Base-by-base conservation (phyloP, 1,140 invertebrate species). In the Drosophila micromelanica region DNA sequence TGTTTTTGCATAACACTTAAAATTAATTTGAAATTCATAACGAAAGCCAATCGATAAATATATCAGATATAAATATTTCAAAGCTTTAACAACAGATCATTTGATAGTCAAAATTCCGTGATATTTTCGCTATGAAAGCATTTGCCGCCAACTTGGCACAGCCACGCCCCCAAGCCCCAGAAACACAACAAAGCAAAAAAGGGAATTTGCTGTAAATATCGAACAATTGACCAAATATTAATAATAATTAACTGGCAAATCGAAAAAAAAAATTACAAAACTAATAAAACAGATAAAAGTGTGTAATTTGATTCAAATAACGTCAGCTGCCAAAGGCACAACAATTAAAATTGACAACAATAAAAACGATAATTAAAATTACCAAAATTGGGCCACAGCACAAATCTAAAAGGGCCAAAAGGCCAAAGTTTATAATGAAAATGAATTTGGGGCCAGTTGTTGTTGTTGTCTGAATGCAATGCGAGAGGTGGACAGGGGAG, bases 391-490 rank as follows among this genome's bases (percentile, higher is more conserved):
- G 40, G 54, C 52, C 35, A 69, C 54, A 37, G 13, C 23, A 32
- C 9, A 13, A 49, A 55, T 11, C 7, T 12, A n/a, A 37, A 43
- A 27, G 38, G 7, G 17, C n/a, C 12, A 30, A 30, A 45, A 15
- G 43, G 15, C 49, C 23, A 73, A 46, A 12, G 46, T 48, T 46
- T 64, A 60, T 76, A 85, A 81, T 81, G 74, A 63, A 65, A 87
- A 69, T 73, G 71, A 73, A 78, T 78, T 78, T 85, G 54, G 68
- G 73, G 54, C 55, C 48, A 52, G 11, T 35, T 27, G 7, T 48
- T 60, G 45, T 23, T 45, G 11, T 59, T 45, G 27, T n/a, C 23
- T 65, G 49, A 42, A 51, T 60, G 68, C 52, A 64, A 68, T 74
- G 45, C 43, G 30, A 32, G 23, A 30, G 35, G 15, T 2, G 15